Percentiles rank a stretch among this genome's conserved stretches.
Evolutionary conservation across 2,797 vertebrate genomes (phyloP).

Genomic region (Eleutherodactylus coqui): DNA sequence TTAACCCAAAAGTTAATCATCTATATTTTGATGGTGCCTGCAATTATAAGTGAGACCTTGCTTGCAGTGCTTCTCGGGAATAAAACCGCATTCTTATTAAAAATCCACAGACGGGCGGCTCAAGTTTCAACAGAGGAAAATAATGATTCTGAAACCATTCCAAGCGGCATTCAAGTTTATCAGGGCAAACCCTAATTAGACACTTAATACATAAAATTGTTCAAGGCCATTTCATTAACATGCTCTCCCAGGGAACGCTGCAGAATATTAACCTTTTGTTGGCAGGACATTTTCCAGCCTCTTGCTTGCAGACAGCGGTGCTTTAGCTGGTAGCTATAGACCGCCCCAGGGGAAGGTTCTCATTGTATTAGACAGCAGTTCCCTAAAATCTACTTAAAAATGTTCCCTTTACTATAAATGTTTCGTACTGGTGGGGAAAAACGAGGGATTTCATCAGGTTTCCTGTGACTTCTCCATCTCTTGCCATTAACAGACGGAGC

Average conservation of each 20-base stretch:
- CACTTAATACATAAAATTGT: neutral
- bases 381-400: no score
- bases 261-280: neutral
- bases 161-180: neutral
- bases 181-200: conserved; percentile 7
- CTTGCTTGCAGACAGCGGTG: neutral
- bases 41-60: neutral
- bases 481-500: no score
- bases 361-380: no score
- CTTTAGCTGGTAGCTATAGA: neutral
- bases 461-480: no score
- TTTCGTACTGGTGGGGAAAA: no score
- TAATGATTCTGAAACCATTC: neutral
- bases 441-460: no score
- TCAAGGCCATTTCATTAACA: neutral
- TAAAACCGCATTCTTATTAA: neutral
- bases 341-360: neutral
- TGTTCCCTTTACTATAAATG: no score
- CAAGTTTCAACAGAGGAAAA: neutral
- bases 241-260: neutral
- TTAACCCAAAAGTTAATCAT: neutral
- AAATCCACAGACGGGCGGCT: neutral
- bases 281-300: neutral
- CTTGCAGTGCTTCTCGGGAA: neutral
- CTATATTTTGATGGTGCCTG: neutral